Percentiles rank a stretch among this genome's conserved stretches.
Evolutionary conservation across 2,113 vertebrate species (phyloP).

Genomic region (Azemiops feae): DNA sequence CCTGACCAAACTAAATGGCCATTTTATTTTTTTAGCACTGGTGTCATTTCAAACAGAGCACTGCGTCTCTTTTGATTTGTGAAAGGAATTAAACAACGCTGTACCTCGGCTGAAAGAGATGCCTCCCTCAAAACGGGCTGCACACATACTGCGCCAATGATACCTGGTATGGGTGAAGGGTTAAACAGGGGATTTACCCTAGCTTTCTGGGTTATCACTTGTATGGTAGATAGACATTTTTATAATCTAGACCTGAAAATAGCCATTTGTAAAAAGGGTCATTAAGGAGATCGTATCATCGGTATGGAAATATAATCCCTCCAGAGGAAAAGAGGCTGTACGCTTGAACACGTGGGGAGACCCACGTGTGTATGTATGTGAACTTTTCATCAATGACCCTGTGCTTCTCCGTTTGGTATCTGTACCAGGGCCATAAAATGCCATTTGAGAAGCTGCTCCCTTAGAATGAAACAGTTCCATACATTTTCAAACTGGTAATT

Average conservation of each 20-base stretch:
- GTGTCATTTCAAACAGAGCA: background rate
- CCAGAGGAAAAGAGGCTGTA: slow-evolving; percentile 70
- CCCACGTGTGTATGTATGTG: background rate
- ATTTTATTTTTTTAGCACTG: background rate
- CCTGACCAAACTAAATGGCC: background rate
- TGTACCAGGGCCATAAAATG: background rate
- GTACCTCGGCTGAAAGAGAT: background rate
- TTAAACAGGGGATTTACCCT: background rate
- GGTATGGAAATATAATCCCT: slow-evolving; percentile 94
- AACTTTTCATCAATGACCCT: background rate
- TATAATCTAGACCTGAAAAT: slow-evolving; percentile 78
- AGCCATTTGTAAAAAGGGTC: slow-evolving; percentile 92
- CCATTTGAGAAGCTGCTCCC: slow-evolving; percentile 59
- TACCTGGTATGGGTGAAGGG: background rate
- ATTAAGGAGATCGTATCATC: slow-evolving; percentile 89
- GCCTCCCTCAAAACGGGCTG: background rate
- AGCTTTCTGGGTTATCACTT: background rate
- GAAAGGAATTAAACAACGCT: background rate
- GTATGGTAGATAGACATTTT: background rate
- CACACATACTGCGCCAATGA: too few relatives aligned
- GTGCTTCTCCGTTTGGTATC: background rate
- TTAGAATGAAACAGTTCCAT: slow-evolving; percentile 64
- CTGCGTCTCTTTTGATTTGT: slow-evolving; percentile 59
- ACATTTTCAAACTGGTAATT: slow-evolving; percentile 64
- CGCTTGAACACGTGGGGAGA: background rate